Percentiles rank a stretch among this genome's conserved stretches.
Evolutionary conservation across 2,113 vertebrate genomes (phyloP).

Genomic region (Crotalus helleri): DNA sequence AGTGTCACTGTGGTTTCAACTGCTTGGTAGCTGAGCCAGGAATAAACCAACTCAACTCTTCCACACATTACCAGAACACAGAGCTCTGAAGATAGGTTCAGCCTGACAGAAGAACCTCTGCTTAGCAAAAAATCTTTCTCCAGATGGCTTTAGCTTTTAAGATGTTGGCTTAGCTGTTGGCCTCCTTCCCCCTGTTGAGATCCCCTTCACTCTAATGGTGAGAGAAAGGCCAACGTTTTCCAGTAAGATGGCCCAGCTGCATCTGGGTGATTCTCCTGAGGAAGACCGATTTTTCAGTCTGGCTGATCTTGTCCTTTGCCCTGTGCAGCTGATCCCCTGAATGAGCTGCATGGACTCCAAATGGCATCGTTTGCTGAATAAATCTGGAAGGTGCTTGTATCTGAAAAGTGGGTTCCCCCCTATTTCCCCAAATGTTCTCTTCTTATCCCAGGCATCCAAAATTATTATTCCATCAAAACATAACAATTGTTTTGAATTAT

Average conservation of each 20-base stretch:
- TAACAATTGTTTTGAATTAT: slow-evolving; percentile 68
- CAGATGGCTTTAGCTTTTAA: not conserved
- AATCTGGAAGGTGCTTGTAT: slow-evolving; percentile 43
- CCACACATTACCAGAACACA: not conserved
- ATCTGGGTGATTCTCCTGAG: not conserved
- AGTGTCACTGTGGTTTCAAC: not conserved
- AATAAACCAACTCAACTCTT: not conserved
- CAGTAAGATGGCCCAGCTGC: slow-evolving; percentile 25
- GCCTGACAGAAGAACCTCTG: not conserved
- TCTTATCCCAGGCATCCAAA: slow-evolving; percentile 59
- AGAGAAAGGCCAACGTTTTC: slow-evolving; percentile 3
- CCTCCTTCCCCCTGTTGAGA: not conserved
- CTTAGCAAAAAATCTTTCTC: not conserved
- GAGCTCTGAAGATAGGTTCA: not conserved
- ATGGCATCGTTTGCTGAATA: slow-evolving; percentile 51
- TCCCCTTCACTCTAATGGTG: slow-evolving; percentile 8
- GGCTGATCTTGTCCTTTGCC: slow-evolving; percentile 41
- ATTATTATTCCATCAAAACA: slow-evolving; percentile 68
- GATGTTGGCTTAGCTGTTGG: not conserved
- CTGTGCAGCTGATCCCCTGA: slow-evolving; percentile 33
- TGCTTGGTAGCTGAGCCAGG: not conserved
- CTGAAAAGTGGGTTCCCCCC: slow-evolving; percentile 42
- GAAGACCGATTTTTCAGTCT: slow-evolving; percentile 18
- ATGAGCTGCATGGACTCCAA: slow-evolving; percentile 37
- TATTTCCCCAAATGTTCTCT: slow-evolving; percentile 25